phyloP scores from a whole-genome alignment of 2,888 invertebrate genomes.

The Zygogramma bicolorata region DNA sequence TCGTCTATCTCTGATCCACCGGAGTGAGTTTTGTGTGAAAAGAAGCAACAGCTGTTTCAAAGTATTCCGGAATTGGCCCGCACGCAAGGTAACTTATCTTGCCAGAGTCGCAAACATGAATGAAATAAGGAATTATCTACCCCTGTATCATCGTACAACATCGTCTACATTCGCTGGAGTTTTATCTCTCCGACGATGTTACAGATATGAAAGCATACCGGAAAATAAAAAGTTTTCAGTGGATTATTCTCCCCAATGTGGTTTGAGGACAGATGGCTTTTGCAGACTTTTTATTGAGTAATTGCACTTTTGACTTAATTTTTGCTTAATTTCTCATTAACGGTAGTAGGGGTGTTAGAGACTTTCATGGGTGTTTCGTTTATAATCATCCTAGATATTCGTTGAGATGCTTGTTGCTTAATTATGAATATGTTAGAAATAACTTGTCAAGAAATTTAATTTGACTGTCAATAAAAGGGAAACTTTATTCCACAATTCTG shows the following conservation, averaged over 20 bases:
- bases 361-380: too few relatives aligned
- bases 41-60: constrained; percentile 33
- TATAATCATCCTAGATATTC: too few relatives aligned
- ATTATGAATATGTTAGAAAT: too few relatives aligned
- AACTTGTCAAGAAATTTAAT: too few relatives aligned
- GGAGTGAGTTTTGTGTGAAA: background rate
- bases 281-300: too few relatives aligned
- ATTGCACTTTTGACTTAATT: too few relatives aligned
- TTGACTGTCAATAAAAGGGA: too few relatives aligned
- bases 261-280: too few relatives aligned
- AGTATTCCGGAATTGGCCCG: background rate
- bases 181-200: constrained; percentile 30
- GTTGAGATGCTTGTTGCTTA: too few relatives aligned
- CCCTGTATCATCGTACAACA: constrained; percentile 36
- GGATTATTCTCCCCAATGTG: background rate
- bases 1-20: background rate
- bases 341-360: too few relatives aligned
- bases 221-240: background rate
- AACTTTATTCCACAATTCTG: too few relatives aligned
- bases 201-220: constrained; percentile 5
- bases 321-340: too few relatives aligned
- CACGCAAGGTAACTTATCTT: background rate
- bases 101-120: constrained; percentile 30
- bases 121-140: constrained; percentile 31
- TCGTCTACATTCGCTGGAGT: constrained; percentile 31